These are phyloP conservation scores for Panopea generosa DNA, from an alignment of 2,888 invertebrate genomes.

Conservation along the genomic window DNA sequence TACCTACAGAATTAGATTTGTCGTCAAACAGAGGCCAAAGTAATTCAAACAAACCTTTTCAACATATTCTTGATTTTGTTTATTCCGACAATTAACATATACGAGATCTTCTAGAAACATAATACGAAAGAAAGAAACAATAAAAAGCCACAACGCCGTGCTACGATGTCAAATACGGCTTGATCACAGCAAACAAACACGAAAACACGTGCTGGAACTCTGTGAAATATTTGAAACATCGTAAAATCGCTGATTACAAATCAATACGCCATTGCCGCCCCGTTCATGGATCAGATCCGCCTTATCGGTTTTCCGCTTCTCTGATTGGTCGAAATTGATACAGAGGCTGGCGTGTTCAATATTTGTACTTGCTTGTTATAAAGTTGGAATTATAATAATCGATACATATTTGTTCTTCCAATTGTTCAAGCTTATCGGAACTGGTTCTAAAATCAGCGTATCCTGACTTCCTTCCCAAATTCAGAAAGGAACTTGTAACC, in stretches of 20 bases:
- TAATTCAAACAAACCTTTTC: conserved; percentile 36
- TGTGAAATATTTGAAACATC: background rate
- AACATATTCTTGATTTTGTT: conserved; percentile 21
- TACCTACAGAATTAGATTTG: background rate
- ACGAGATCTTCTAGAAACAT: background rate
- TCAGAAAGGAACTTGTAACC: conserved; percentile 74
- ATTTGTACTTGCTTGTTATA: conserved; percentile 62
- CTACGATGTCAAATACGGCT: background rate
- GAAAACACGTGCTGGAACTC: conserved; percentile 12
- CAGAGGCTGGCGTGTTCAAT: conserved; percentile 29
- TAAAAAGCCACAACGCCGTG: conserved; percentile 4
- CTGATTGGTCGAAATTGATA: conserved; percentile 48
- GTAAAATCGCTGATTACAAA: background rate
- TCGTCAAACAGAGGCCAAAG: conserved; percentile 15
- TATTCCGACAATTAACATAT: conserved; percentile 26
- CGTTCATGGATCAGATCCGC: conserved; percentile 13
- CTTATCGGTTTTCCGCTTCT: conserved; percentile 24
- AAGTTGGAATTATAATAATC: conserved; percentile 75
- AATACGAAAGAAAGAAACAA: background rate
- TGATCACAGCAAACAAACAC: conserved; percentile 5
- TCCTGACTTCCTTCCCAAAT: conserved; percentile 77
- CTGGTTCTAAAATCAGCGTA: conserved; percentile 79
- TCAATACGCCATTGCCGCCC: too few relatives aligned
- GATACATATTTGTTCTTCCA: conserved; percentile 76
- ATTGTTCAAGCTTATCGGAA: conserved; percentile 76